phyloP scores from a whole-genome alignment of 2,888 invertebrate genomes.

The Pycnomerus fuliginosus region DNA sequence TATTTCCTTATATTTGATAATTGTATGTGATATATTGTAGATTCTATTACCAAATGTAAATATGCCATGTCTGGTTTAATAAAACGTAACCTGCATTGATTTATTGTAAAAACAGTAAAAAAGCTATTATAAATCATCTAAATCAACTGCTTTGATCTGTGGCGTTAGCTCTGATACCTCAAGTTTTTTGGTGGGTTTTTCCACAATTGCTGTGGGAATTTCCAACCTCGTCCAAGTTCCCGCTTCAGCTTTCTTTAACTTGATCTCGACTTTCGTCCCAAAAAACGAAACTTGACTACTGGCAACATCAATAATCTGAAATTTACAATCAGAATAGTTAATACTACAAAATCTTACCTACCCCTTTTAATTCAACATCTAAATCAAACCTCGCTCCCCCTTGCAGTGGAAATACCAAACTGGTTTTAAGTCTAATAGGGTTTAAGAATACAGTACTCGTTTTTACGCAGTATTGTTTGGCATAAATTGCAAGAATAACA shows the following conservation, averaged over 20 bases:
- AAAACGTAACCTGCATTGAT: background rate
- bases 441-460: constrained; percentile 77
- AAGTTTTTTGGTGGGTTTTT: constrained; percentile 36
- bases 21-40: constrained; percentile 51
- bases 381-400: constrained; percentile 68
- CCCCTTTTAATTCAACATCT: constrained; percentile 80
- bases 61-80: constrained; percentile 36
- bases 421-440: constrained; percentile 74
- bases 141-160: constrained; percentile 67
- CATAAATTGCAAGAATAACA: constrained; percentile 86
- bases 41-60: constrained; percentile 41
- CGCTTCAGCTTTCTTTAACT: constrained; percentile 81
- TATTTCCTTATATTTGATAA: constrained; percentile 50
- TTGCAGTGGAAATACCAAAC: constrained; percentile 77
- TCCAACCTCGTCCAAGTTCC: constrained; percentile 80
- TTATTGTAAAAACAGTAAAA: no score
- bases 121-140: constrained; percentile 67
- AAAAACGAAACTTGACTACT: constrained; percentile 75
- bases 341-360: constrained; percentile 49
- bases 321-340: constrained; percentile 31
- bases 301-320: constrained; percentile 74
- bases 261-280: constrained; percentile 90
- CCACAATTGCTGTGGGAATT: constrained; percentile 52
- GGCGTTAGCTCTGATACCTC: constrained; percentile 50
- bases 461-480: constrained; percentile 83